Conservation (phyloP, 1,140 invertebrate genomes). For the Lasaia peninsularis region DNA sequence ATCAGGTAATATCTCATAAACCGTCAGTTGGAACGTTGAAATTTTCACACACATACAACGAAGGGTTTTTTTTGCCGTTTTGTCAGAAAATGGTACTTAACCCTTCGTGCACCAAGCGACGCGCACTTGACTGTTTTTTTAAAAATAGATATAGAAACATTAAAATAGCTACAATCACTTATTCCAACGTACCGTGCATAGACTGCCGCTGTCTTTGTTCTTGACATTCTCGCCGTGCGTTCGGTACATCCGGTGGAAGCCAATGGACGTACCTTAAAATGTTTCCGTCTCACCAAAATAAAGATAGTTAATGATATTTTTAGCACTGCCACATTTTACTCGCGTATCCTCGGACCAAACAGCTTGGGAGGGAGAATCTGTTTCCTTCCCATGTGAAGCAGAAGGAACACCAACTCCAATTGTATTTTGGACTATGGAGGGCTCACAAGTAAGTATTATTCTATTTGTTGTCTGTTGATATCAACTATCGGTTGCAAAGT, state of each 20-base stretch:
- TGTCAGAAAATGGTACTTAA: too few species aligned
- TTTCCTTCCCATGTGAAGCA: constrained; percentile 92
- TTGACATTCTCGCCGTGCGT: constrained; percentile 1
- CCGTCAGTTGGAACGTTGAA: too few species aligned
- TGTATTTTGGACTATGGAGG: constrained; percentile 93
- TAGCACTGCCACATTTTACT: constrained; percentile 93
- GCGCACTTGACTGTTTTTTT: too few species aligned
- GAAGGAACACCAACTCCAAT: constrained; percentile 93
- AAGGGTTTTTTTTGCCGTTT: too few species aligned
- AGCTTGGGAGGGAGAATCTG: constrained; percentile 86
- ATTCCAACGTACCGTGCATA: background rate
- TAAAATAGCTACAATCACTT: too few species aligned
- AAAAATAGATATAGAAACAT: too few species aligned
- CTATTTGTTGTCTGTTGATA: background rate
- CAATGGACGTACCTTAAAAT: constrained; percentile 2
- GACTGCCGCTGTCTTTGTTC: background rate
- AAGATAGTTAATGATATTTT: constrained; percentile 24
- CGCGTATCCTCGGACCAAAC: constrained; percentile 91
- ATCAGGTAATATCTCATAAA: too few species aligned
- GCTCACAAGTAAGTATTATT: constrained; percentile 54
- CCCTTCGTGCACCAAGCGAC: too few species aligned
- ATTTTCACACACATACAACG: too few species aligned
- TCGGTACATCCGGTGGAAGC: background rate
- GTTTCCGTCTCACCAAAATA: background rate
- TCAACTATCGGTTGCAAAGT: too few species aligned